Percentiles rank a stretch among this genome's conserved stretches.
Evolutionary conservation across 2,113 vertebrate species (phyloP).

Genomic region (Oryzias curvinotus): DNA sequence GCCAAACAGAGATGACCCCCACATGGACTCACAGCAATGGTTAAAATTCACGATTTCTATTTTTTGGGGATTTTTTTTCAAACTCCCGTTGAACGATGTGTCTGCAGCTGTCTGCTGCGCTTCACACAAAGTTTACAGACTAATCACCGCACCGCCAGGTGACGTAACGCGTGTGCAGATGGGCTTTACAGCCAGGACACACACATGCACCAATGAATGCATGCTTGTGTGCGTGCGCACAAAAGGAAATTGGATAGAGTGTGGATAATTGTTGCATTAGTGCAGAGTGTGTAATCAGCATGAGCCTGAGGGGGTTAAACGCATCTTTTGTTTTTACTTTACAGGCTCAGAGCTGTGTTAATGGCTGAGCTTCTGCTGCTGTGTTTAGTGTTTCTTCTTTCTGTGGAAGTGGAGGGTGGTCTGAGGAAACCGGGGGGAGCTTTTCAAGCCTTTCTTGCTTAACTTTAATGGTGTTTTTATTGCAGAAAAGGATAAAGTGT

Average conservation of each 20-base stretch:
- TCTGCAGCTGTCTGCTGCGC: constrained; percentile 35
- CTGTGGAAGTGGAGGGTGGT: constrained; percentile 8
- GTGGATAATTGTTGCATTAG: constrained; percentile 62
- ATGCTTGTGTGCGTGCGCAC: neutral
- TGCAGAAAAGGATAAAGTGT: too few species aligned
- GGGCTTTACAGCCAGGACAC: constrained; percentile 30
- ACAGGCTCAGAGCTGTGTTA: constrained; percentile 22
- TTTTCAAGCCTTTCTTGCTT: neutral
- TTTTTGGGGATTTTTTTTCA: neutral
- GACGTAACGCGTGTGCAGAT: constrained; percentile 63
- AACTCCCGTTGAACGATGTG: constrained; percentile 1
- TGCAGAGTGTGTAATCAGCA: constrained; percentile 57
- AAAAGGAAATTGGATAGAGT: constrained; percentile 56
- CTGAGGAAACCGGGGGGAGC: neutral
- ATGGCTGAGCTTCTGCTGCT: constrained; percentile 14
- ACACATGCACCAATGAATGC: constrained; percentile 5
- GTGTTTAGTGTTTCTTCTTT: constrained; percentile 28
- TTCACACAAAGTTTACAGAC: constrained; percentile 30
- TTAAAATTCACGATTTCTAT: constrained; percentile 4
- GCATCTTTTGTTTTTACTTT: constrained; percentile 55
- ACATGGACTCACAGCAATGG: neutral
- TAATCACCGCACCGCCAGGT: constrained; percentile 49
- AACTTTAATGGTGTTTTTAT: too few species aligned
- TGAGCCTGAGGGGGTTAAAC: constrained; percentile 43
- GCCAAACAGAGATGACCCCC: neutral